These are phyloP conservation scores for Hemicentrotus pulcherrimus DNA, from an alignment of 35 echinoderm and acorn worm species.

Conservation along the genomic window DNA sequence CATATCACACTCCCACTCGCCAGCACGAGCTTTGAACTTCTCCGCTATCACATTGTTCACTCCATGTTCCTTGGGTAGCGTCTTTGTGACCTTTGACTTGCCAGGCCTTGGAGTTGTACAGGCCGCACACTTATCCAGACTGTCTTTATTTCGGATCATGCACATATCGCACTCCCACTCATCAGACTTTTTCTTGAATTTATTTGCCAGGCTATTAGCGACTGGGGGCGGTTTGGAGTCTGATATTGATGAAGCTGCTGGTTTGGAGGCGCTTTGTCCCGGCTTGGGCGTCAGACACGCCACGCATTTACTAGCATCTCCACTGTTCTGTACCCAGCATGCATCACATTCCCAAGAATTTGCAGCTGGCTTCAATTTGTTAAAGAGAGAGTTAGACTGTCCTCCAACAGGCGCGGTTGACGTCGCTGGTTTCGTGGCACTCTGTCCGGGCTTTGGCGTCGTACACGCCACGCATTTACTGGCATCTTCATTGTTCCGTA, in stretches of 20 bases:
- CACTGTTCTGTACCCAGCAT: conserved; percentile 70
- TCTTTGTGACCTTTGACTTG: conserved; percentile 44
- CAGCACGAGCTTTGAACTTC: conserved; percentile 64
- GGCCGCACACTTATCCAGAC: conserved; percentile 68
- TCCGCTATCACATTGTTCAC: conserved; percentile 42
- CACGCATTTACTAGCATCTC: conserved; percentile 59
- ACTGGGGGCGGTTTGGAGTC: conserved; percentile 39
- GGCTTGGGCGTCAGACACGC: conserved; percentile 79
- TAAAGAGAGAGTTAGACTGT: not conserved
- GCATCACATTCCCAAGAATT: conserved; percentile 79
- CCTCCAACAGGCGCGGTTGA: not conserved
- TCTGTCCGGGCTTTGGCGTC: conserved; percentile 67
- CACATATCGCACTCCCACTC: conserved; percentile 85
- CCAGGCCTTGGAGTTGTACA: conserved; percentile 82
- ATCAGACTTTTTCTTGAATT: conserved; percentile 52
- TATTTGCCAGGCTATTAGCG: conserved; percentile 39
- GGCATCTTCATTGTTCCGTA: conserved; percentile 67
- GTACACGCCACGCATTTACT: conserved; percentile 80
- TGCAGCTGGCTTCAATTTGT: conserved; percentile 32
- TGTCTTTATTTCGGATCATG: conserved; percentile 76
- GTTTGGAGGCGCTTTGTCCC: conserved; percentile 29
- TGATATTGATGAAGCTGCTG: not conserved
- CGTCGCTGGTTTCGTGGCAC: not conserved
- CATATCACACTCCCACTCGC: conserved; percentile 83
- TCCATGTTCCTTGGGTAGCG: not conserved